Percentiles rank a stretch among this genome's conserved stretches.
These are phyloP conservation scores for Ascaphus truei DNA, from an alignment of 2,113 vertebrate genomes.

Conservation along the genomic window DNA sequence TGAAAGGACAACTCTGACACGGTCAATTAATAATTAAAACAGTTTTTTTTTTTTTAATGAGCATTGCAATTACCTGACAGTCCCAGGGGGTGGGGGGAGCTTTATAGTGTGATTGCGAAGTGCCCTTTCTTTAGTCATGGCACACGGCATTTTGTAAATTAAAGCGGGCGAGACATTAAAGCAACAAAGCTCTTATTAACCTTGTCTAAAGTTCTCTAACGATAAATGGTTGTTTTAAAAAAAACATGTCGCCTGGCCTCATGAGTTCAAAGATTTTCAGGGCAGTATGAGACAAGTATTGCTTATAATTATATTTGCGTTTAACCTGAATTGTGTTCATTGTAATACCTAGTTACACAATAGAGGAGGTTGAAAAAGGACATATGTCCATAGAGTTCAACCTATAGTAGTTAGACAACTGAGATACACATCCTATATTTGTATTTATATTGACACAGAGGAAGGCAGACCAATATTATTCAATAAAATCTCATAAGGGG, in stretches of 20 bases:
- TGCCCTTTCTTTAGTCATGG: slow-evolving; percentile 74
- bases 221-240: slow-evolving; percentile 63
- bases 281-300: neutral
- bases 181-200: slow-evolving; percentile 84
- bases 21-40: slow-evolving; percentile 92
- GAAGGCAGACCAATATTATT: too few species aligned
- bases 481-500: too few species aligned
- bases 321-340: too few species aligned
- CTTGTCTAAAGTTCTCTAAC: slow-evolving; percentile 73
- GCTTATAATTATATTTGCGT: too few species aligned
- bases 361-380: too few species aligned
- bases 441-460: too few species aligned
- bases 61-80: slow-evolving; percentile 84
- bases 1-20: slow-evolving; percentile 89
- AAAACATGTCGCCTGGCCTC: slow-evolving; percentile 47
- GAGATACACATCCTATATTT: too few species aligned
- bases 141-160: slow-evolving; percentile 78
- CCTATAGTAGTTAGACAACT: too few species aligned
- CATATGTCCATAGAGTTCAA: too few species aligned
- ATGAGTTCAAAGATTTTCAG: neutral
- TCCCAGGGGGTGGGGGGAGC: slow-evolving; percentile 77
- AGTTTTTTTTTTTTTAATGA: slow-evolving; percentile 89
- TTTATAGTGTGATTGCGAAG: slow-evolving; percentile 72
- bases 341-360: too few species aligned
- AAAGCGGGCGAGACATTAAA: slow-evolving; percentile 68